Evolutionary conservation across 1,140 invertebrate genomes (phyloP).

Genomic region (Papilio machaon): DNA sequence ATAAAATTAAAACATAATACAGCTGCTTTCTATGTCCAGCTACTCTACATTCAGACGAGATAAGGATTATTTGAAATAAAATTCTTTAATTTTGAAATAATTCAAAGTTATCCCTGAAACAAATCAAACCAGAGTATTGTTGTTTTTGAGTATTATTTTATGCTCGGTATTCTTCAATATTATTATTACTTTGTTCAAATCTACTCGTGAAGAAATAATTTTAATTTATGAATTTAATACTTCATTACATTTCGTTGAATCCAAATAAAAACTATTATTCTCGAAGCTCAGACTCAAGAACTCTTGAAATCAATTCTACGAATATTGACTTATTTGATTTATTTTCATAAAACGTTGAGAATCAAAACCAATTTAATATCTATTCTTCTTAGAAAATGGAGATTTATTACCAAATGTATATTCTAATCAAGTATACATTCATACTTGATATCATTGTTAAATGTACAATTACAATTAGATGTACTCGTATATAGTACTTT

Average conservation of each 20-base stretch:
- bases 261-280: background rate
- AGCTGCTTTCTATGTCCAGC: background rate
- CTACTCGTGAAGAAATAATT: background rate
- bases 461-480: background rate
- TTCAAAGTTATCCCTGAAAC: no score
- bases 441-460: background rate
- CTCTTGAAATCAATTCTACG: background rate
- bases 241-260: background rate
- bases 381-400: background rate
- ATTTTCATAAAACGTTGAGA: background rate
- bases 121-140: no score
- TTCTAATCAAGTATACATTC: background rate
- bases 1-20: background rate
- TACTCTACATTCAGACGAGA: no score
- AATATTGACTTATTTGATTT: constrained; percentile 16
- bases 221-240: background rate
- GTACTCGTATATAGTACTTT: background rate
- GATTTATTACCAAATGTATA: constrained; percentile 1
- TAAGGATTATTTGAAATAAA: no score
- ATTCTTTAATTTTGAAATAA: no score
- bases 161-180: no score
- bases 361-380: background rate
- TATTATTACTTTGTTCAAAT: no score
- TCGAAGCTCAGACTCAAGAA: background rate
- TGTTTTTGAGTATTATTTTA: no score